A percentile compares a stretch with the other conserved stretches of the same genome.
Conservation (phyloP, 2,888 invertebrate species). For the Lepidochrysops patricia region DNA sequence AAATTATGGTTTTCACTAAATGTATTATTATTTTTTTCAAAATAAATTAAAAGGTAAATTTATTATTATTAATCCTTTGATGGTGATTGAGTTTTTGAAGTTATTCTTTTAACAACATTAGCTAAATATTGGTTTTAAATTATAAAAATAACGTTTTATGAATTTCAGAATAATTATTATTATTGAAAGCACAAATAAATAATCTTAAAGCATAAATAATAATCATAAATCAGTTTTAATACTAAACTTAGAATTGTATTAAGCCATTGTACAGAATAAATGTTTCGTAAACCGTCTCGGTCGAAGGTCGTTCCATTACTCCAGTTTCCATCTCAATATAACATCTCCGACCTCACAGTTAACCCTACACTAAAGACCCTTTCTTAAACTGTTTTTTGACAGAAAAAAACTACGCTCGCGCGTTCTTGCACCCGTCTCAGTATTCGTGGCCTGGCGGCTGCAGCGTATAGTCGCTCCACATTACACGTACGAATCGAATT, state of each 20-base stretch:
- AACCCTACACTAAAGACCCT: conserved; percentile 62
- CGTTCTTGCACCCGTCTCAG: conserved; percentile 39
- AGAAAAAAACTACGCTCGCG: conserved; percentile 49
- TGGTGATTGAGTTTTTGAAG: too few relatives aligned
- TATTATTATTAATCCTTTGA: too few relatives aligned
- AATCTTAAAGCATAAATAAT: background rate
- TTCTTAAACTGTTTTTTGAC: conserved; percentile 61
- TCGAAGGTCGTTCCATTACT: conserved; percentile 29
- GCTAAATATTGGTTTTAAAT: too few relatives aligned
- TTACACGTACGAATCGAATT: conserved; percentile 36
- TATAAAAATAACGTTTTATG: too few relatives aligned
- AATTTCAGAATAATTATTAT: too few relatives aligned
- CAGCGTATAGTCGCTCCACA: conserved; percentile 53
- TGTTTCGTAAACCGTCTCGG: conserved; percentile 20
- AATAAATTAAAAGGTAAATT: too few relatives aligned
- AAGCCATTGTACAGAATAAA: conserved; percentile 11
- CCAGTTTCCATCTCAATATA: conserved; percentile 31
- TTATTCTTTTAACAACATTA: too few relatives aligned
- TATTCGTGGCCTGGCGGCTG: conserved; percentile 66
- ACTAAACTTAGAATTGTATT: background rate
- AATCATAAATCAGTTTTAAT: background rate
- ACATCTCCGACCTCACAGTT: conserved; percentile 54
- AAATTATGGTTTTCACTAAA: too few relatives aligned
- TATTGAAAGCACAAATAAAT: too few relatives aligned
- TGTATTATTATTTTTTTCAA: too few relatives aligned